Base-by-base conservation (phyloP, 2,797 vertebrate species). In the Sebastes umbrosus region DNA sequence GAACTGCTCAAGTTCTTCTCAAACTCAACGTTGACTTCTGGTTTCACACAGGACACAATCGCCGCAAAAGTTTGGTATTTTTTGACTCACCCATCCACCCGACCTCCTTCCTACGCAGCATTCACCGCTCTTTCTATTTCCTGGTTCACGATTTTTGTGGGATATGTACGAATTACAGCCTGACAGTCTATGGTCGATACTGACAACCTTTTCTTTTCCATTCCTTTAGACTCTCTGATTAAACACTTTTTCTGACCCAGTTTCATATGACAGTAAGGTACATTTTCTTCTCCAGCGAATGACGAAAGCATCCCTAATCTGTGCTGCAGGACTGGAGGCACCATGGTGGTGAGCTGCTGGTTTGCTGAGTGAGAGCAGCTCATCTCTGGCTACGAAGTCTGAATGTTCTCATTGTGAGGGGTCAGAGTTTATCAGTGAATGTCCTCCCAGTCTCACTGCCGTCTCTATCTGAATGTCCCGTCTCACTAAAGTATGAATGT, bases 341-440 rank as follows among this genome's bases (percentile, higher is more conserved):
- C 65, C 62, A 10, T 43, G 77, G 43, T 43, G 77, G 43, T 63
- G 81, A 80, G 59, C 77, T 29, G 71, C 58, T 24, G 73, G 57
- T 50, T 68, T 63, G 82, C 73, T 78, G 85, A 87, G 72, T 75
- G 75, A 82, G 77, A 83, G 76, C 69, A 79, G 86, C 83, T 83
- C 87, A 85, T 91, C 91, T 54, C 69, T 73, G 69, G 39, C 66
- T 78, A 67, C 77, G 80, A 71, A 80, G 73, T 87, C 90, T 94
- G 90, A 95, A 94, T 94, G 93, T 93, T 92, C 90, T 94, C 93
- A 93, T 94, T 95, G 94, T 94, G 69, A 79, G 83, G 43, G 77
- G 91, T 93, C 93, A 94, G 88, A 90, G 90, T 93, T 93, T 95
- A 95, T 96, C 95, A 94, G 88, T 83, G 84, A 92, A 92, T 89